Evolutionary conservation across 2,888 invertebrate species (phyloP).

Genomic region (Tachina fera): DNA sequence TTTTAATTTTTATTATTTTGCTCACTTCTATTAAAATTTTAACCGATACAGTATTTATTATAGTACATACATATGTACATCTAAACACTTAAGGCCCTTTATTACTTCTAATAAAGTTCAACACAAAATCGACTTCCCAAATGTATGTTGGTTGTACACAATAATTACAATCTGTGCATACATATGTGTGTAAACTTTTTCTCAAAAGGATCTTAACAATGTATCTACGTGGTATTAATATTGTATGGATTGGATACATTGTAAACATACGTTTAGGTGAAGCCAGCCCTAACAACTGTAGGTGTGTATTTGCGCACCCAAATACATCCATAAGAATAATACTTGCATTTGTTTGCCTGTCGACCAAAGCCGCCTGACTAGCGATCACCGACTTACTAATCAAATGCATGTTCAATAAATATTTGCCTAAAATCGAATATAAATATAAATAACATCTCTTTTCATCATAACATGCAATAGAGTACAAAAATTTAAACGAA

Average conservation of each 20-base stretch:
- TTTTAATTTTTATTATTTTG: not conserved
- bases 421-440: slow-evolving; percentile 32
- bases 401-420: slow-evolving; percentile 51
- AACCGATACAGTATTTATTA: slow-evolving; percentile 63
- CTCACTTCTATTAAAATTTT: slow-evolving; percentile 18
- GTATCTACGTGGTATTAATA: no score
- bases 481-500: slow-evolving; percentile 69
- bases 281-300: no score
- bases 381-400: slow-evolving; percentile 30
- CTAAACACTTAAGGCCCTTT: slow-evolving; percentile 4
- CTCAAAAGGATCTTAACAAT: no score
- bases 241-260: no score
- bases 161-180: no score
- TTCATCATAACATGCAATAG: slow-evolving; percentile 63
- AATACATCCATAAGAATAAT: not conserved
- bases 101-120: slow-evolving; percentile 1
- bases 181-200: no score
- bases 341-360: slow-evolving; percentile 7
- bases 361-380: slow-evolving; percentile 1
- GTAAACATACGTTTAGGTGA: no score
- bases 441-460: slow-evolving; percentile 50
- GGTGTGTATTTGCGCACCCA: slow-evolving; percentile 2
- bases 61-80: not conserved
- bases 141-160: no score
- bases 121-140: not conserved